Base-by-base conservation (phyloP, 2,888 invertebrate species). In the Drosophila lacicola region DNA sequence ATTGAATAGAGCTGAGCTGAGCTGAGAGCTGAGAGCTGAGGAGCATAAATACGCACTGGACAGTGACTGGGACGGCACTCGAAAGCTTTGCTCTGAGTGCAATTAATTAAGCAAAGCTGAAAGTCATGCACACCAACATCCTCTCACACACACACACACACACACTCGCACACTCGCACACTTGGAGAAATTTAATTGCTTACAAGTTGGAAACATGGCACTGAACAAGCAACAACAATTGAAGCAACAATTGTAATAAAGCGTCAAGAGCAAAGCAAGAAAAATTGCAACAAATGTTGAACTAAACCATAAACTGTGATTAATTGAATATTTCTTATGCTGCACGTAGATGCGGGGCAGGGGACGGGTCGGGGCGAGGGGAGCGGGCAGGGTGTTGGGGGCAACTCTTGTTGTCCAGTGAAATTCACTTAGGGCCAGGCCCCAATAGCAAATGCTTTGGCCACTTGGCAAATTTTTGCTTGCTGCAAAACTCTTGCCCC, bases 201-300 rank as follows among this genome's bases (percentile, higher is more conserved):
- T 86, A 85, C 85, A 85, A 85, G 80, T 78, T 87, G 87, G 73
- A 81, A 87, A 85, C 85, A 85, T 78, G 79, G 78, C 71, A 72
- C 71, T 65, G 74, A 78, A 78, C 66, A 70, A 69, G 74, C 49
- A 63, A 47, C 42, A 47, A 63, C 66, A 67, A 53, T 67, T 62
- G 78, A 67, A 67, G 67, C 72, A 82, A 81, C 85, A 85, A 83
- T 85, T 85, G 83, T 82, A 83, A 83, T 85, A 83, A 85, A 85
- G 83, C 83, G 75, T 80, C 83, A 82, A 70, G 79, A 77, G 82
- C 73, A 74, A 82, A 85, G 81, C 83, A 86, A 87, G 85, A 86
- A 87, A 87, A 86, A 86, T 86, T 87, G 85, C 85, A 87, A 87
- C 85, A 86, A 86, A 86, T 86, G 85, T 87, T 86, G 81, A 87